These are phyloP conservation scores for Macroglossus sobrinus DNA, from an alignment of 2,113 vertebrate species.

Conservation along the genomic window DNA sequence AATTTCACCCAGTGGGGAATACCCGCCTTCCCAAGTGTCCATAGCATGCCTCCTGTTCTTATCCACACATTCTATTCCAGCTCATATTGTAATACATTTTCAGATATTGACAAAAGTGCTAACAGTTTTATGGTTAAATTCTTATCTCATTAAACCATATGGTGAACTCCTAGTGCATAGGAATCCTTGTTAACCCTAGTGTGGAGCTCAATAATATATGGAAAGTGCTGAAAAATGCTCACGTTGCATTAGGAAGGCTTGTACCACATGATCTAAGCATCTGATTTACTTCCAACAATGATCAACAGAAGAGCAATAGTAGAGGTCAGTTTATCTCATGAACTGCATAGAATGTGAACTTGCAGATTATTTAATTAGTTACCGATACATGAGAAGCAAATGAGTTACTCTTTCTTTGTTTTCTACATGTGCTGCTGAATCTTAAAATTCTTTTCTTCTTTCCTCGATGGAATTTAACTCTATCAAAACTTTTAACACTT, in stretches of 20 bases:
- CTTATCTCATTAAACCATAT: background rate
- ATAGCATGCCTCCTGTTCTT: rapidly evolving
- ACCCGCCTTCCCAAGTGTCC: background rate
- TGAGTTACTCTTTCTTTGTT: background rate
- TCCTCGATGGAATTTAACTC: background rate
- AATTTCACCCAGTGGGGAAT: background rate
- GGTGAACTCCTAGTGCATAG: background rate
- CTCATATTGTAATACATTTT: background rate
- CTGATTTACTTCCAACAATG: background rate
- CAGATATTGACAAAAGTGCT: background rate
- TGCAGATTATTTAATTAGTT: background rate
- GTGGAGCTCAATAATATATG: background rate
- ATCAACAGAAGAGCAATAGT: background rate
- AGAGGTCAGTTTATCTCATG: background rate
- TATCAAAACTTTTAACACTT: background rate
- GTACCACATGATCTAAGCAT: background rate
- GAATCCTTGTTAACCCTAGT: background rate
- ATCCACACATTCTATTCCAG: background rate
- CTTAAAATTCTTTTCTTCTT: background rate
- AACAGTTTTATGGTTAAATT: background rate
- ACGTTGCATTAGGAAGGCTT: background rate
- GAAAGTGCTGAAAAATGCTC: background rate
- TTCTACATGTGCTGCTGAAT: background rate
- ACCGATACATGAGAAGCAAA: background rate
- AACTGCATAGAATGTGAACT: background rate